Conservation (phyloP, 2,113 vertebrate species). For the Nothoprocta perdicaria region DNA sequence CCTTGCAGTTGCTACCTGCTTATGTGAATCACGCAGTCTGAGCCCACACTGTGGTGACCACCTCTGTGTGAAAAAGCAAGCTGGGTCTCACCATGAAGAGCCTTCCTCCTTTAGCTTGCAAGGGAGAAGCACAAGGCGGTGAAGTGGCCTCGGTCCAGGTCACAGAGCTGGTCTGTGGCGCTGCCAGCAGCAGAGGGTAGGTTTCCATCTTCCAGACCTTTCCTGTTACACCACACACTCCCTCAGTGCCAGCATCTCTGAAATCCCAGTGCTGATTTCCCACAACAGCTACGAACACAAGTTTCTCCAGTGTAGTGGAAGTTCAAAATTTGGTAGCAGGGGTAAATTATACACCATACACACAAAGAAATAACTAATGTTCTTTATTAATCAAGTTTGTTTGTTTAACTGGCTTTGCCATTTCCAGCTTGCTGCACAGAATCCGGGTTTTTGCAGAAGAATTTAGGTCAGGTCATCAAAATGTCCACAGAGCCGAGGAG, state of each 20-base stretch:
- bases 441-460: slow-evolving; percentile 10
- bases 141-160: background rate
- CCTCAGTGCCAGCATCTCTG: background rate
- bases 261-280: background rate
- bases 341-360: slow-evolving; percentile 37
- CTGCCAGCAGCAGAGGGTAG: background rate
- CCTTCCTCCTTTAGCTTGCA: background rate
- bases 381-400: slow-evolving; percentile 32
- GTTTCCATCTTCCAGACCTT: background rate
- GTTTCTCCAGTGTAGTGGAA: background rate
- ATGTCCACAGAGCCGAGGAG: background rate
- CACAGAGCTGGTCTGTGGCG: background rate
- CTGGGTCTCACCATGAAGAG: background rate
- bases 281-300: background rate
- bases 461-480: slow-evolving; percentile 14
- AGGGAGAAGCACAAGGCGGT: background rate
- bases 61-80: background rate
- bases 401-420: background rate
- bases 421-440: slow-evolving; percentile 16
- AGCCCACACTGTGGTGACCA: background rate
- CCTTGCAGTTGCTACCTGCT: background rate
- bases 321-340: background rate
- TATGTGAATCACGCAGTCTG: background rate
- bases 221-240: fast-evolving
- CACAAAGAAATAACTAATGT: background rate